Percentiles rank a stretch among this genome's conserved stretches.
These are phyloP conservation scores for Drosophila quinaria DNA, from an alignment of 2,888 invertebrate species.

Conservation along the genomic window DNA sequence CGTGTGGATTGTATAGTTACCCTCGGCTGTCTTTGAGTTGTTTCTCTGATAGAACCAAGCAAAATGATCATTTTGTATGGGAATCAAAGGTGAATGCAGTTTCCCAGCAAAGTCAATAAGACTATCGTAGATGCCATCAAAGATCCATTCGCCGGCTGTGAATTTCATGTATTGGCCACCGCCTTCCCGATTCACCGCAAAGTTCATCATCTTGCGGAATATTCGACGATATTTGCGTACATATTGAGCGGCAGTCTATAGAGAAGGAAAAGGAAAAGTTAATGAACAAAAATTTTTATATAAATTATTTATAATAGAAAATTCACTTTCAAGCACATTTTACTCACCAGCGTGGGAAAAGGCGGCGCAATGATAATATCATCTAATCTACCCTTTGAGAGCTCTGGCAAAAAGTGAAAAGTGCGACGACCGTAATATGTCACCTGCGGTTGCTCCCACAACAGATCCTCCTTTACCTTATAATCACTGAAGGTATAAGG, in stretches of 20 bases:
- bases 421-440: slow-evolving; percentile 90
- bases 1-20: slow-evolving; percentile 91
- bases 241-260: slow-evolving; percentile 88
- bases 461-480: slow-evolving; percentile 85
- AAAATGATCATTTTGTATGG: slow-evolving; percentile 90
- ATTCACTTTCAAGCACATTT: neutral
- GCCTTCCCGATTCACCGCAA: slow-evolving; percentile 87
- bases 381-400: slow-evolving; percentile 89
- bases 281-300: too few relatives aligned
- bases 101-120: slow-evolving; percentile 88
- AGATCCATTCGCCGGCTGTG: slow-evolving; percentile 89
- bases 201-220: slow-evolving; percentile 86
- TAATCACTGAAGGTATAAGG: slow-evolving; percentile 88
- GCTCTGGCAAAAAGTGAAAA: slow-evolving; percentile 90
- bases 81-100: slow-evolving; percentile 85
- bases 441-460: slow-evolving; percentile 89
- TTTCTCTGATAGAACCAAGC: slow-evolving; percentile 94
- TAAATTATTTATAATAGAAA: neutral
- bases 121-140: slow-evolving; percentile 92
- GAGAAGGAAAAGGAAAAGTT: neutral
- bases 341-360: slow-evolving; percentile 90
- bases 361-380: slow-evolving; percentile 91
- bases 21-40: slow-evolving; percentile 90
- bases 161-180: slow-evolving; percentile 87
- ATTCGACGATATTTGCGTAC: slow-evolving; percentile 86